These are phyloP conservation scores for Lissocephala sabroskyi DNA, from an alignment of 2,888 invertebrate species.

Conservation along the genomic window DNA sequence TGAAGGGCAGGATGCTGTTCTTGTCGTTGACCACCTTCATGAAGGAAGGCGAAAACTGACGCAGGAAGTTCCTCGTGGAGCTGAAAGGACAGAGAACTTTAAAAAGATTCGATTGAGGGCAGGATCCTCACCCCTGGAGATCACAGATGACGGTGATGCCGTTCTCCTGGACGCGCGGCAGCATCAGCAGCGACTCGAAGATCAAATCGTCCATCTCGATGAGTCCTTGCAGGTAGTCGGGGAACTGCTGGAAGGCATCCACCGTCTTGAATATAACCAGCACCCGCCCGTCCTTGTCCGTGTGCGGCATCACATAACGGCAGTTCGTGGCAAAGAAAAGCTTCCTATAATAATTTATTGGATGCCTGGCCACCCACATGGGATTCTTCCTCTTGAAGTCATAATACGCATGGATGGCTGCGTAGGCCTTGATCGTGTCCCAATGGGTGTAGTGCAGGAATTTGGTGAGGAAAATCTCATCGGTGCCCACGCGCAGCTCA, in stretches of 20 bases:
- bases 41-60: conserved; percentile 54
- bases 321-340: conserved; percentile 55
- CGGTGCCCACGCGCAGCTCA: conserved; percentile 56
- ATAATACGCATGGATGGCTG: conserved; percentile 58
- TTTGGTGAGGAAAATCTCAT: conserved; percentile 61
- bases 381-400: conserved; percentile 64
- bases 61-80: conserved; percentile 58
- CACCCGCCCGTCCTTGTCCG: conserved; percentile 65
- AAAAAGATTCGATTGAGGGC: too few relatives aligned
- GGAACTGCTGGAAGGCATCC: conserved; percentile 65
- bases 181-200: conserved; percentile 63
- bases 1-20: conserved; percentile 61
- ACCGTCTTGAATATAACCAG: conserved; percentile 60
- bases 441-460: conserved; percentile 55
- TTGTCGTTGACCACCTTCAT: conserved; percentile 65
- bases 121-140: conserved; percentile 55
- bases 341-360: conserved; percentile 57
- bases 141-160: conserved; percentile 68
- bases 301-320: conserved; percentile 63
- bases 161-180: conserved; percentile 63
- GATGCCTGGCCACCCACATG: conserved; percentile 60
- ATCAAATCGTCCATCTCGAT: conserved; percentile 70
- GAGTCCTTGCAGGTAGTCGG: conserved; percentile 61
- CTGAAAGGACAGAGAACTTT: conserved; percentile 25
- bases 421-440: conserved; percentile 57